These are phyloP conservation scores for Charanyca ferruginea DNA, from an alignment of 2,888 invertebrate genomes.

Conservation along the genomic window DNA sequence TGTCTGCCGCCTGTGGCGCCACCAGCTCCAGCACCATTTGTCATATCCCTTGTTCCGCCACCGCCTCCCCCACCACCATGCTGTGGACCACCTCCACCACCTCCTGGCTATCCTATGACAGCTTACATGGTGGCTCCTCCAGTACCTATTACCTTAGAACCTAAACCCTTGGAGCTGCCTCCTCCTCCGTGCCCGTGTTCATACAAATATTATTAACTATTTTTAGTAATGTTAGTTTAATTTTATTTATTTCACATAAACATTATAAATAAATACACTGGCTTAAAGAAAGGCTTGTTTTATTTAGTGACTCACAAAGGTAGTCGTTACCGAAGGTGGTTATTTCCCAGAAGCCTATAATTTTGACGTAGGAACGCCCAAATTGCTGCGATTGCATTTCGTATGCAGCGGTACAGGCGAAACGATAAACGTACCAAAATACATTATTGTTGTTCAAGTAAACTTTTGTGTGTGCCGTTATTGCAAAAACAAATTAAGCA, in stretches of 20 bases:
- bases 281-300: slow-evolving; percentile 41
- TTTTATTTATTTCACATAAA: slow-evolving; percentile 61
- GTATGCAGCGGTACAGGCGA: slow-evolving; percentile 60
- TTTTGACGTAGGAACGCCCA: slow-evolving; percentile 65
- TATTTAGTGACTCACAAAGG: slow-evolving; percentile 42
- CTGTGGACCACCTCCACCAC: slow-evolving; percentile 70
- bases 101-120: slow-evolving; percentile 80
- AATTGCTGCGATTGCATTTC: slow-evolving; percentile 59
- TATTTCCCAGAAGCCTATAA: slow-evolving; percentile 57
- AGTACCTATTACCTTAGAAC: slow-evolving; percentile 82
- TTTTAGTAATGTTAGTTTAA: slow-evolving; percentile 42
- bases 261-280: slow-evolving; percentile 45
- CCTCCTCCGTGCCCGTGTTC: slow-evolving; percentile 63
- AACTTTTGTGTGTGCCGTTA: not conserved
- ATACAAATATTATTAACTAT: slow-evolving; percentile 65
- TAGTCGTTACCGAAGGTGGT: slow-evolving; percentile 39
- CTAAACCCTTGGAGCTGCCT: slow-evolving; percentile 76
- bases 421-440: slow-evolving; percentile 7
- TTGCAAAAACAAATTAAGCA: not conserved
- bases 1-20: slow-evolving; percentile 61
- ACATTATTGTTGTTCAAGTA: not conserved
- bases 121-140: slow-evolving; percentile 83
- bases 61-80: slow-evolving; percentile 66
- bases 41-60: slow-evolving; percentile 77
- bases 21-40: slow-evolving; percentile 70